phyloP scores from a whole-genome alignment of 2,888 invertebrate genomes.

The Agrochola lota region DNA sequence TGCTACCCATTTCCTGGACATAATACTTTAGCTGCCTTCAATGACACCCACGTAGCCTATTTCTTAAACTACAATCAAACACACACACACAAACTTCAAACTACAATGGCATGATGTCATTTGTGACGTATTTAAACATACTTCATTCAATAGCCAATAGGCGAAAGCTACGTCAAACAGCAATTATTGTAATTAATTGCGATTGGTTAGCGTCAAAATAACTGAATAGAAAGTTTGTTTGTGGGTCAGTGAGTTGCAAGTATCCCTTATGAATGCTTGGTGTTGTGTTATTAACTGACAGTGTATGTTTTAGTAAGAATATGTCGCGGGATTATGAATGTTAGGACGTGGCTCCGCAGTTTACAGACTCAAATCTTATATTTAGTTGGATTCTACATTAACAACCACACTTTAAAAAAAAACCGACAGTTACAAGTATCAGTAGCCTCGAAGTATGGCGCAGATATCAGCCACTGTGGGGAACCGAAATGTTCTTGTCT shows the following conservation, averaged over 20 bases:
- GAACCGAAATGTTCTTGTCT: background rate
- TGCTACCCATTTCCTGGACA: background rate
- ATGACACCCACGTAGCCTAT: background rate
- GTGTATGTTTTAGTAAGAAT: conserved; percentile 38
- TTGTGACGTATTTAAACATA: conserved; percentile 30
- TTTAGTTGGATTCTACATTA: background rate
- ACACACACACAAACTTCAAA: too few species aligned
- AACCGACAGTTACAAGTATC: background rate
- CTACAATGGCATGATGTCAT: conserved; percentile 20
- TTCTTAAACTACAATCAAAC: background rate
- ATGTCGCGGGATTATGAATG: background rate
- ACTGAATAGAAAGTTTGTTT: conserved; percentile 33
- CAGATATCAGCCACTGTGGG: background rate
- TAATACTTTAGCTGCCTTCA: background rate
- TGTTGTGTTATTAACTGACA: conserved; percentile 21
- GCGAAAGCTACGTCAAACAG: conserved; percentile 13
- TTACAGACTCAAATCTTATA: background rate
- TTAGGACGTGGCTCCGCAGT: background rate
- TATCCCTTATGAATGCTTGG: conserved; percentile 41
- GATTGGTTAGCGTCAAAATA: conserved; percentile 34
- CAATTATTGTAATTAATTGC: conserved; percentile 38
- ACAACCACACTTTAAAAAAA: background rate
- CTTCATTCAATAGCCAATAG: conserved; percentile 22
- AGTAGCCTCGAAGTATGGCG: background rate
- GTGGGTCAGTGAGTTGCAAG: conserved; percentile 51